Evolutionary conservation across 30 jellyfish, hydroid and myxozoan genomes (phyloP).

Genomic region (Chironex yamaguchii): DNA sequence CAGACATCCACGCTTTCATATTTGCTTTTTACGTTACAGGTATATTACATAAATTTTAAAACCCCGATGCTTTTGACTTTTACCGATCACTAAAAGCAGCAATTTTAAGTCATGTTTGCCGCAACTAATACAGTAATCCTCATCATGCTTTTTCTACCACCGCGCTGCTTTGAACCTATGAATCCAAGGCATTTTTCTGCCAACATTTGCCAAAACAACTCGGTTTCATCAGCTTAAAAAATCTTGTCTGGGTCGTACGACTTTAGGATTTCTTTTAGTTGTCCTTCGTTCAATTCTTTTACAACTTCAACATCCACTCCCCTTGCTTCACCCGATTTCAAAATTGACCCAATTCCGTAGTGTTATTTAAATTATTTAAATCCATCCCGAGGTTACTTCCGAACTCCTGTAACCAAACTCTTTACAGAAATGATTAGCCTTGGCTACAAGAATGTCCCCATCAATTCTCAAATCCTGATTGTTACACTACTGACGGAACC

Average conservation of each 20-base stretch:
- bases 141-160: conserved; percentile 10
- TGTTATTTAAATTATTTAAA: too few species aligned
- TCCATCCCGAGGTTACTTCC: too few species aligned
- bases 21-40: not conserved
- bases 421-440: too few species aligned
- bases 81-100: conserved; percentile 23
- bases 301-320: conserved; percentile 9
- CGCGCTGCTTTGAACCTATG: conserved; percentile 6
- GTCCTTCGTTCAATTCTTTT: conserved; percentile 9
- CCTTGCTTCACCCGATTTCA: conserved; percentile 21
- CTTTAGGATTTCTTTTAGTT: conserved; percentile 7
- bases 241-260: conserved; percentile 13
- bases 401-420: too few species aligned
- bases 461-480: too few species aligned
- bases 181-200: conserved; percentile 11
- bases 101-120: conserved; percentile 35
- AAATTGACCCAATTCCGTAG: not conserved
- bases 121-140: conserved; percentile 16
- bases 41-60: too few species aligned
- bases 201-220: too few species aligned
- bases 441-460: too few species aligned
- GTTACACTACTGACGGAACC: too few species aligned
- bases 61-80: conserved; percentile 15
- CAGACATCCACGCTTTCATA: too few species aligned
- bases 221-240: conserved; percentile 26